A percentile compares a stretch with the other conserved stretches of the same genome.
phyloP scores from a whole-genome alignment of 2,797 vertebrate species.

The Pipistrellus nathusii region DNA sequence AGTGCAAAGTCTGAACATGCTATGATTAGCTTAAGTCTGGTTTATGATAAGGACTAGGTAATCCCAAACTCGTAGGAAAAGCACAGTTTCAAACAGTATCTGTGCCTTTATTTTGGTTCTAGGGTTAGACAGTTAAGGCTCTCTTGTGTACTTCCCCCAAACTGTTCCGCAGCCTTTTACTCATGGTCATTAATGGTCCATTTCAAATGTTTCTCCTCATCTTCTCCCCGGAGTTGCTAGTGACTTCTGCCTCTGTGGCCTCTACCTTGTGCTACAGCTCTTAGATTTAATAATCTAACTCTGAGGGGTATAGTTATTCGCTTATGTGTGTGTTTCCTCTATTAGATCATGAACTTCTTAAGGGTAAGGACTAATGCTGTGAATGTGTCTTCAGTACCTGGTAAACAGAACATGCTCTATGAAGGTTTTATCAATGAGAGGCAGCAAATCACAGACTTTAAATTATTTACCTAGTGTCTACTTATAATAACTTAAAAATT shows the following conservation, averaged over 20 bases:
- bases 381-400: neutral
- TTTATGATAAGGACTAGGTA: neutral
- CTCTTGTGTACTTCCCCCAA: neutral
- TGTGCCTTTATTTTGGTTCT: conserved; percentile 31
- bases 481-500: neutral
- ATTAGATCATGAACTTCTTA: neutral
- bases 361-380: neutral
- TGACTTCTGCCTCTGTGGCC: neutral
- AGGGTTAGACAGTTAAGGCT: neutral
- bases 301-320: neutral
- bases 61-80: neutral
- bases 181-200: neutral
- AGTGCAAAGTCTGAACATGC: neutral
- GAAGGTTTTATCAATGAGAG: conserved; percentile 10
- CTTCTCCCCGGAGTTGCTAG: neutral
- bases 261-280: neutral
- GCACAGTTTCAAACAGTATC: neutral
- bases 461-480: conserved; percentile 24
- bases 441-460: neutral
- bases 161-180: neutral
- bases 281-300: too few relatives aligned
- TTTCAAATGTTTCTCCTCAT: neutral
- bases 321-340: neutral
- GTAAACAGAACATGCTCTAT: neutral
- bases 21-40: neutral